phyloP scores from a whole-genome alignment of 2,113 vertebrate species.

The Catagonus wagneri region DNA sequence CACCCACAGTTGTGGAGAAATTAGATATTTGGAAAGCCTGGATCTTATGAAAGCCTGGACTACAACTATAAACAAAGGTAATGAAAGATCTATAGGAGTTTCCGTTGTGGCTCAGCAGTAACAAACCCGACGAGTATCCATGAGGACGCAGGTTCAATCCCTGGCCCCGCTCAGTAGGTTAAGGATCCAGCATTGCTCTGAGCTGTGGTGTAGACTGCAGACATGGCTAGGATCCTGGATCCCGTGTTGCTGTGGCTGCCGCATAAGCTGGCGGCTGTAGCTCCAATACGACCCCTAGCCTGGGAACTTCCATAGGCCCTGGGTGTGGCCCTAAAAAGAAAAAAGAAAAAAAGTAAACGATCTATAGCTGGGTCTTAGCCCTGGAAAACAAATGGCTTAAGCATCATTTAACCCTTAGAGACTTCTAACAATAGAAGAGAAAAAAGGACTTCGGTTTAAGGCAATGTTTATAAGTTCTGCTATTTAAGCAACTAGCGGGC shows the following conservation, averaged over 20 bases:
- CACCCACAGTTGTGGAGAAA: constrained; percentile 2
- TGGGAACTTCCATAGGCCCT: too few relatives aligned
- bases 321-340: too few relatives aligned
- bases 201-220: too few relatives aligned
- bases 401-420: not conserved
- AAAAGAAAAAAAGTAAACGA: not conserved
- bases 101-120: too few relatives aligned
- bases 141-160: too few relatives aligned
- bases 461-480: not conserved
- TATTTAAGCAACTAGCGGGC: not conserved
- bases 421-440: not conserved
- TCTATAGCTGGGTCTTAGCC: not conserved
- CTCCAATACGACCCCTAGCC: too few relatives aligned
- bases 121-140: too few relatives aligned
- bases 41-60: not conserved
- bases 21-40: constrained; percentile 41
- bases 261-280: too few relatives aligned
- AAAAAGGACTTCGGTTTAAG: not conserved
- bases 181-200: too few relatives aligned
- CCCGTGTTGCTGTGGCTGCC: too few relatives aligned
- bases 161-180: too few relatives aligned
- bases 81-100: not conserved
- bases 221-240: too few relatives aligned
- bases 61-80: not conserved
- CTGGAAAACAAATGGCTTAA: not conserved